Evolutionary conservation across 2,797 vertebrate species (phyloP), one percentile per base, ranked within the genome.

Genomic region (Margarornis squamiger): DNA sequence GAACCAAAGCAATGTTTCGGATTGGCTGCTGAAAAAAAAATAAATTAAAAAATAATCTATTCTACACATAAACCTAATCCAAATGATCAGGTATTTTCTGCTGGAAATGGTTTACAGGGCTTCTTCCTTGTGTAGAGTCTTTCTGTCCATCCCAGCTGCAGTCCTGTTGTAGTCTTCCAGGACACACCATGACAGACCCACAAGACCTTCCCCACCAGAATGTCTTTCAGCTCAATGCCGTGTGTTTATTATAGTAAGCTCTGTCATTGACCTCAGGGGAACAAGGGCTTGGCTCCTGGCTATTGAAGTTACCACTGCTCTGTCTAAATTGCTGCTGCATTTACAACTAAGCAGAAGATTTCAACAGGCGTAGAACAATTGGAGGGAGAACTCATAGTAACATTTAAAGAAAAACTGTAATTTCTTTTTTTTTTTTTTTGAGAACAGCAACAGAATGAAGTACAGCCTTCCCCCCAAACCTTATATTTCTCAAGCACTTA

Each of bases 181-280:
- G 71, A 91, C 93, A 79, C 49, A 58, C 21, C 0, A 7, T 76
- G 77, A 90, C 79, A 87, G 79, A 93, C 51, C 34, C 4, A 2
- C 59, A 88, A 76, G 71, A 63, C 72, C 88, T 92, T 89, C 52
- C 22, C 29, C 80, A 82, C 26, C 57, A 93, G 83, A 93, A 93
- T 68, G 1, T 79, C 80, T 93, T 34, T 86, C 30, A 70, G 90
- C 45, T 67, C 86, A 13, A 73, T 89, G 71, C 46, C 16, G 7
- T 79, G 52, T 72, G 83, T 90, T 94, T 97, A 93, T 95, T 94
- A 89, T 85, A 95, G 91, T 39, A 94, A 96, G 46, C 41, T 93
- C 80, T 90, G 86, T 88, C 94, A 94, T 49, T 95, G 83, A 95
- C 90, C 83, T 83, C 63, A 46, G 74, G 41, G 38, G 59, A 39